Base-by-base conservation (phyloP, 2,113 vertebrate genomes). In the Peromyscus californicus region DNA sequence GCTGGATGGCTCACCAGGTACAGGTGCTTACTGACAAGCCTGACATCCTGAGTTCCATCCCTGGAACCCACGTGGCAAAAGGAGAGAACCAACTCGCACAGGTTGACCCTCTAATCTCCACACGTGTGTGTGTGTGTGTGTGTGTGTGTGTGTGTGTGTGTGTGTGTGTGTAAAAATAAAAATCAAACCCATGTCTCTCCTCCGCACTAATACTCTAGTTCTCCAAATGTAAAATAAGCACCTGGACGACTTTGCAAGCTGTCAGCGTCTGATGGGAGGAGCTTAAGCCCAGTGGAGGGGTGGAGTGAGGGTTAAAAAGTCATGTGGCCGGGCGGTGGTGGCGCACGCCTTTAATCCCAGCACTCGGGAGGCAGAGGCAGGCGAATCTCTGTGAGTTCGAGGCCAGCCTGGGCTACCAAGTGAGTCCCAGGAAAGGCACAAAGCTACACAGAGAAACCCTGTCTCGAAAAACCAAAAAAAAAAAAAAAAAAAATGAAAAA, bases 211-310 rank as follows among this genome's bases (percentile, higher is more conserved):
- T 63, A 6, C 57, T 83, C 82, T 54, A 74, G 67, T 84, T 96
- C 74, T 87, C 76, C 90, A 94, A 90, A 80, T 36, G 42, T 70
- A 72, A 92, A 93, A n/a, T 78, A 88, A 33, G 54, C 74, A 72
- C 3, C 75, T 57, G 74, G 72, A 61, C 86, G 57, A 67, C 76
- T 67, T 91, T 87, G 51, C 57, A n/a, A 76, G 21, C 11, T 7
- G 7, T n/a, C n/a, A 79, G 57, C 17, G 19, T 70, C 78, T 70
- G 69, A 26, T 69, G 21, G 51, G n/a, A 82, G 51, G 29, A 54
- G 36, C 12, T 2, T 2, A 22, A 0, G 0, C 0, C 82, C 63
- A 10, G 22, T 89, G 42, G 90, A 72, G n/a, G 72, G 59, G 17
- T 91, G 65, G 16, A 33, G 39, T 90, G 65, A 61, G 42, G 92